These are phyloP conservation scores for Cosmorhoe ocellata DNA, from an alignment of 2,888 invertebrate species.

Conservation along the genomic window DNA sequence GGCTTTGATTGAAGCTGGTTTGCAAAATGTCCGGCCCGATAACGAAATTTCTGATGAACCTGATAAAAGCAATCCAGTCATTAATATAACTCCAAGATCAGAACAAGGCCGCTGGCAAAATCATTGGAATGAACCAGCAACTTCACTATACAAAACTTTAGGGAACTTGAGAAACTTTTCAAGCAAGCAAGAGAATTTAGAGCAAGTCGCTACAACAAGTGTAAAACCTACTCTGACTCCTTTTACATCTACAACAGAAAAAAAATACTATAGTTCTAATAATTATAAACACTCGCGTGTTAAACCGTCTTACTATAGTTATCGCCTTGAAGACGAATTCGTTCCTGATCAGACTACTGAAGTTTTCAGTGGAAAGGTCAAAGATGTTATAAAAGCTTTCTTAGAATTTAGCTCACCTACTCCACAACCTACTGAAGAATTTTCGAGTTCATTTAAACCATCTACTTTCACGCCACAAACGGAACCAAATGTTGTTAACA, in stretches of 20 bases:
- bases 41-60: slow-evolving; percentile 30
- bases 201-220: slow-evolving; percentile 46
- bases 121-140: slow-evolving; percentile 63
- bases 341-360: slow-evolving; percentile 70
- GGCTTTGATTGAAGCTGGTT: slow-evolving; percentile 46
- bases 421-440: slow-evolving; percentile 36
- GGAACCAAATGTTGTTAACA: slow-evolving; percentile 62
- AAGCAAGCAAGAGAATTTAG: slow-evolving; percentile 37
- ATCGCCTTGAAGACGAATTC: slow-evolving; percentile 63
- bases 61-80: slow-evolving; percentile 25
- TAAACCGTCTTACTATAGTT: slow-evolving; percentile 67
- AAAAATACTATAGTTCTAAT: slow-evolving; percentile 38
- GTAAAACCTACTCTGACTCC: slow-evolving; percentile 41
- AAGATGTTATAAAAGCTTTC: slow-evolving; percentile 68
- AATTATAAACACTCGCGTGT: slow-evolving; percentile 45
- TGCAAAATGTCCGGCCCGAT: slow-evolving; percentile 42
- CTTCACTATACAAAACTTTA: slow-evolving; percentile 79
- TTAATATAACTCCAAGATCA: slow-evolving; percentile 36
- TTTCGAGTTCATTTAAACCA: slow-evolving; percentile 40
- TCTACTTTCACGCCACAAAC: slow-evolving; percentile 28
- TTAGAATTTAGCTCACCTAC: slow-evolving; percentile 55
- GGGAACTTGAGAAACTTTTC: slow-evolving; percentile 65
- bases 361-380: slow-evolving; percentile 65
- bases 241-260: slow-evolving; percentile 38
- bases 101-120: slow-evolving; percentile 38